These are phyloP conservation scores for Drosophila silvestris DNA, from an alignment of 2,888 invertebrate genomes.

Conservation along the genomic window DNA sequence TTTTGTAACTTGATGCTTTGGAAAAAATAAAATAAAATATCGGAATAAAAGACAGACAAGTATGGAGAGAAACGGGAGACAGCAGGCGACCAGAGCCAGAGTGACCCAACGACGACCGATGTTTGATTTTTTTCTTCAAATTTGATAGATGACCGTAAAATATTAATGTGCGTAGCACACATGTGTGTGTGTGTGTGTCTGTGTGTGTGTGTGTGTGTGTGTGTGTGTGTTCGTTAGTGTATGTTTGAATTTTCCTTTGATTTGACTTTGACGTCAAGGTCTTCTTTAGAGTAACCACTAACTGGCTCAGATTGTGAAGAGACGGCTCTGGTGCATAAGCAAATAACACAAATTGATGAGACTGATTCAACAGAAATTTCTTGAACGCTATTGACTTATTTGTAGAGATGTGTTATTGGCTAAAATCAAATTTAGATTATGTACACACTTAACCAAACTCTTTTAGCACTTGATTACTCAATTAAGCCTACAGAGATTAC, in stretches of 20 bases:
- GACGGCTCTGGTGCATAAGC: not conserved
- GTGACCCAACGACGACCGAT: constrained; percentile 28
- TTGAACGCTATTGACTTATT: not conserved
- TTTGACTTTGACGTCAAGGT: constrained; percentile 63
- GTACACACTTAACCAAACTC: not conserved
- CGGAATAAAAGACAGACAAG: constrained; percentile 31
- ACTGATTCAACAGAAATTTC: constrained; percentile 1
- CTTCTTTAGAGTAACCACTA: constrained; percentile 19
- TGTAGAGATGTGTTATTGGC: not conserved
- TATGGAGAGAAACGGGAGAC: not conserved
- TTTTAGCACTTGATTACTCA: not conserved
- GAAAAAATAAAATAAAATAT: not conserved
- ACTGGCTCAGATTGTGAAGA: constrained; percentile 20
- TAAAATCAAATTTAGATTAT: not conserved
- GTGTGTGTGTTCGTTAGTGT: constrained; percentile 4
- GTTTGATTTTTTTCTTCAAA: constrained; percentile 45
- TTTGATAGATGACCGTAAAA: constrained; percentile 78
- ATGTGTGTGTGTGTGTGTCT: constrained; percentile 15
- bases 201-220: constrained; percentile 4
- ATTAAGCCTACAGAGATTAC: not conserved
- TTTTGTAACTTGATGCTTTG: constrained; percentile 41
- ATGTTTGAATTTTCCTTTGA: constrained; percentile 28
- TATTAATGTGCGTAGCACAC: constrained; percentile 54
- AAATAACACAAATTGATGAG: not conserved
- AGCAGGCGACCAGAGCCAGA: constrained; percentile 9